Percentiles rank a stretch among this genome's conserved stretches.
These are phyloP conservation scores for Lacerta bilineata DNA, from an alignment of 2,797 vertebrate genomes.

Conservation along the genomic window DNA sequence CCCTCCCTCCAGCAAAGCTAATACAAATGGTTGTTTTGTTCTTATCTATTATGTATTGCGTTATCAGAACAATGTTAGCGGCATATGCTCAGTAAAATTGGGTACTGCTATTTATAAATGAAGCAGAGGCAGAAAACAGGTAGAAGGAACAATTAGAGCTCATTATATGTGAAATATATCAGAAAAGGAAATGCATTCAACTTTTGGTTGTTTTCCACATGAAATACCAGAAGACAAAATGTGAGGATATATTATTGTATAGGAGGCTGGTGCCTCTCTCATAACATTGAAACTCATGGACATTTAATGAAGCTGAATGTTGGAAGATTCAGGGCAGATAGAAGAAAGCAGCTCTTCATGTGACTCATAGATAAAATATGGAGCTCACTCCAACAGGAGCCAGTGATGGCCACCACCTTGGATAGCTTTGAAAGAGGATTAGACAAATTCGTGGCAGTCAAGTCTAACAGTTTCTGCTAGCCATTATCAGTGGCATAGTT, in stretches of 20 bases:
- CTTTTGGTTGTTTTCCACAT: background rate
- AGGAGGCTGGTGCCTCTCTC: conserved; percentile 24
- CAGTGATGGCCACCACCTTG: too few relatives aligned
- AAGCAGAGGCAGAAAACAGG: conserved; percentile 7
- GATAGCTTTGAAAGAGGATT: too few relatives aligned
- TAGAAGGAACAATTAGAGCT: conserved; percentile 4
- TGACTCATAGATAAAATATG: too few relatives aligned
- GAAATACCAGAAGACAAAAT: background rate
- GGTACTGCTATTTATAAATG: conserved; percentile 43
- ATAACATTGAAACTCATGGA: too few relatives aligned
- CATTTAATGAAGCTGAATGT: too few relatives aligned
- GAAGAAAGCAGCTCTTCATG: too few relatives aligned
- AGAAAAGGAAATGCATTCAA: background rate
- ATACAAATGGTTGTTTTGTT: conserved; percentile 12
- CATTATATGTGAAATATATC: background rate
- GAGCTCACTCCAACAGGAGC: too few relatives aligned
- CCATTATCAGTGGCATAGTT: too few relatives aligned
- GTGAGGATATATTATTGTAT: background rate
- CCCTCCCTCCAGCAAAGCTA: conserved; percentile 14
- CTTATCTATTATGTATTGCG: conserved; percentile 1
- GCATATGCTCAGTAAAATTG: conserved; percentile 26
- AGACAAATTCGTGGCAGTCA: too few relatives aligned
- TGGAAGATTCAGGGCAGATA: too few relatives aligned
- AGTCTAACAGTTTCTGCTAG: too few relatives aligned
- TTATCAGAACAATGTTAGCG: conserved; percentile 30